phyloP scores from a whole-genome alignment of 1,140 invertebrate species.

The Drosophila ohnishii region DNA sequence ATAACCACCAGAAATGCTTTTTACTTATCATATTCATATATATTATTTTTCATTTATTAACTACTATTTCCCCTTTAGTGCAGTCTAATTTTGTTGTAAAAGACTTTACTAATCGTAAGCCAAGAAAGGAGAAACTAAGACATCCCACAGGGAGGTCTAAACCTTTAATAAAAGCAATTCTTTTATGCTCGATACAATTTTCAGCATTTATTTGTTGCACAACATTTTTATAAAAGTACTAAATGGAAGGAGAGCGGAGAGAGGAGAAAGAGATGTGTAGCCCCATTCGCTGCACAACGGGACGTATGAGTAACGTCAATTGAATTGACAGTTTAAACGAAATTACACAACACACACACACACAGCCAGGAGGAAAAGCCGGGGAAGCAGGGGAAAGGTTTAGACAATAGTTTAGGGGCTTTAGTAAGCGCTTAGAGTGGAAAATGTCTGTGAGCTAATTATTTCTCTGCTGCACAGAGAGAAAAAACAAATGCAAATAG shows the following conservation, averaged over 20 bases:
- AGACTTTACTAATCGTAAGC: too few relatives aligned
- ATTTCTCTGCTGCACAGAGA: slow-evolving; percentile 29
- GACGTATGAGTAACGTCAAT: slow-evolving; percentile 78
- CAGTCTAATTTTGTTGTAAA: background rate
- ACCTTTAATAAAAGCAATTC: background rate
- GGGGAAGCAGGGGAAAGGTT: background rate
- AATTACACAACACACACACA: slow-evolving; percentile 56
- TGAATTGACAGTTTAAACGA: slow-evolving; percentile 77
- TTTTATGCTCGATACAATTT: slow-evolving; percentile 10
- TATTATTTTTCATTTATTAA: background rate
- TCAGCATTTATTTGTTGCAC: slow-evolving; percentile 30
- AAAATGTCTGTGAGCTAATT: slow-evolving; percentile 74
- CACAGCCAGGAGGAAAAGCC: background rate
- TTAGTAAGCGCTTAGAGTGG: slow-evolving; percentile 69
- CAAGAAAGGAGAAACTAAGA: background rate
- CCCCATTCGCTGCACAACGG: slow-evolving; percentile 64
- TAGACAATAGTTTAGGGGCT: slow-evolving; percentile 38
- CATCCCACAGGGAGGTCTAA: background rate
- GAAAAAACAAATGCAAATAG: slow-evolving; percentile 3
- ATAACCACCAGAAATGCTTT: background rate
- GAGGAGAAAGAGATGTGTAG: slow-evolving; percentile 3
- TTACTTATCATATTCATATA: background rate
- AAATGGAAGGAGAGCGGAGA: slow-evolving; percentile 1
- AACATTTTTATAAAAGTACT: slow-evolving; percentile 23
- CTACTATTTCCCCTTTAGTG: background rate